Percentiles rank a stretch among this genome's conserved stretches.
Conservation (phyloP, 92 coral and sea anemone species). For the Actinernus sp. region DNA sequence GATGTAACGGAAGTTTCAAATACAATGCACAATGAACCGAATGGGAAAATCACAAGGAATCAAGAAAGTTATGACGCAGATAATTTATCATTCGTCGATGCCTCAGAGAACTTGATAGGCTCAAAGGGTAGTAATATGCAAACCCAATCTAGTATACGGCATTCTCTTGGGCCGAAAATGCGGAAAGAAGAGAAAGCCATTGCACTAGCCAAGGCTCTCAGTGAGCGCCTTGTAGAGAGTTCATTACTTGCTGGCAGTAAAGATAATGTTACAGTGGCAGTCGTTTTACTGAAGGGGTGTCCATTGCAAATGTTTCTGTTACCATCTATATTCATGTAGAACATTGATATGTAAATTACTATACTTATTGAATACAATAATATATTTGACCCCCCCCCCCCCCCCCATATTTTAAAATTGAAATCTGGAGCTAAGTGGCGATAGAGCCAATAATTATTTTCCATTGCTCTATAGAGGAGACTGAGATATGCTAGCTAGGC, state of each 20-base stretch:
- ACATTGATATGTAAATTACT: no score
- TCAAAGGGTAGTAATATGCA: not conserved
- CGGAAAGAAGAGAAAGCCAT: slow-evolving; percentile 66
- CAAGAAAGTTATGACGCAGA: not conserved
- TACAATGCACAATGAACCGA: slow-evolving; percentile 7
- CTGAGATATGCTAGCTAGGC: no score
- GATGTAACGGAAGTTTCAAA: not conserved
- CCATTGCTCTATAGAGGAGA: no score
- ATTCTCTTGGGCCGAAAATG: not conserved
- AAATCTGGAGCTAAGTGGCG: no score
- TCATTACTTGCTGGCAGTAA: slow-evolving; percentile 88
- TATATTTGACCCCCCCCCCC: no score
- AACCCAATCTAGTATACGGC: not conserved
- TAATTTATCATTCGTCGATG: not conserved
- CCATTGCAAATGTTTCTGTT: slow-evolving; percentile 85
- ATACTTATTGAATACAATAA: no score
- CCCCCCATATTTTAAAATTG: no score
- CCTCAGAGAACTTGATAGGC: not conserved
- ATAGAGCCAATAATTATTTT: no score
- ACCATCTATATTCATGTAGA: no score
- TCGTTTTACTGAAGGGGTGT: slow-evolving; percentile 76
- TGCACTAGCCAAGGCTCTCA: slow-evolving; percentile 73
- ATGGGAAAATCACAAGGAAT: slow-evolving; percentile 15
- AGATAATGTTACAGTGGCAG: slow-evolving; percentile 88
- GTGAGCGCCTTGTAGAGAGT: slow-evolving; percentile 90